Evolutionary conservation across 23 tunicate genomes (phyloP).

Genomic region (Oikopleura dioica): DNA sequence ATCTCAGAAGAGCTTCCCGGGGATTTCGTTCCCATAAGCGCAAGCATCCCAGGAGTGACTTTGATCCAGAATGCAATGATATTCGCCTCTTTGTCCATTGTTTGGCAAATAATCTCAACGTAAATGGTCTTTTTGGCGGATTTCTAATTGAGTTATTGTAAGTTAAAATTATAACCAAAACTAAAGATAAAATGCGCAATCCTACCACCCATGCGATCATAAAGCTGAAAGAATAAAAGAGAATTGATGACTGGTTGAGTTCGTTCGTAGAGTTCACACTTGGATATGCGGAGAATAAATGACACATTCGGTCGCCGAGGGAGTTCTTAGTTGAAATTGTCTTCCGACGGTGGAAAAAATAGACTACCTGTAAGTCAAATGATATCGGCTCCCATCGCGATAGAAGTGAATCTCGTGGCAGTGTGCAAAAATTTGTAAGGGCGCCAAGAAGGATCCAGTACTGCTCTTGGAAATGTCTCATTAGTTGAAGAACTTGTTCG

Average conservation of each 20-base stretch:
- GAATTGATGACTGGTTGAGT: background rate
- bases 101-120: background rate
- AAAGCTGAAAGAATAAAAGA: background rate
- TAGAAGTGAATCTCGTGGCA: background rate
- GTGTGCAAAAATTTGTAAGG: background rate
- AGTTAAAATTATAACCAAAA: no score
- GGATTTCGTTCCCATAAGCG: background rate
- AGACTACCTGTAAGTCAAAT: no score
- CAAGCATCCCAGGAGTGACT: background rate
- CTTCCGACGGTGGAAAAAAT: no score
- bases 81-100: background rate
- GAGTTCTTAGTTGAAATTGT: background rate
- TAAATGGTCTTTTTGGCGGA: background rate
- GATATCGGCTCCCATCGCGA: background rate
- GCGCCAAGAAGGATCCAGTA: background rate
- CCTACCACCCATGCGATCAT: background rate
- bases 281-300: background rate
- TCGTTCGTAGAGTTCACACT: background rate
- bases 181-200: background rate
- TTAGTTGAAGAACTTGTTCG: no score
- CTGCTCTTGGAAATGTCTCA: background rate
- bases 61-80: background rate
- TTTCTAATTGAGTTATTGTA: background rate
- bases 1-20: background rate
- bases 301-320: background rate